These are phyloP conservation scores for Sceloporus tristichus DNA, from an alignment of 2,113 vertebrate genomes.

Conservation along the genomic window DNA sequence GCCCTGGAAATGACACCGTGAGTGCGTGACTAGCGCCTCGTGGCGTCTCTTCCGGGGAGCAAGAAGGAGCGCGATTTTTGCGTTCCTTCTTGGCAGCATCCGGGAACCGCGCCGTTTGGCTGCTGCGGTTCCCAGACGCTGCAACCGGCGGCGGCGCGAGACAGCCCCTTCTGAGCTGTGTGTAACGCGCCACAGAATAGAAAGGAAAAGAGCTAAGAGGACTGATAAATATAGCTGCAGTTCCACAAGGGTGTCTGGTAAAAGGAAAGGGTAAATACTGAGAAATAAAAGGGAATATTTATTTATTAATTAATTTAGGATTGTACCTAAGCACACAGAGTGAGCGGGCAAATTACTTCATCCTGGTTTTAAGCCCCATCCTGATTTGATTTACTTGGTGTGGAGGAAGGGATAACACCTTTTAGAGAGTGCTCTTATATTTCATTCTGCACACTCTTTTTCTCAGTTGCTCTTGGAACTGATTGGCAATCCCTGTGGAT, in stretches of 20 bases:
- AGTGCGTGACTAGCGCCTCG: no score
- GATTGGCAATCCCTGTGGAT: slow-evolving; percentile 37
- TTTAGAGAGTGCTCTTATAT: background rate
- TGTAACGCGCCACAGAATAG: background rate
- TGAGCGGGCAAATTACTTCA: background rate
- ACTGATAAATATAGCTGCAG: slow-evolving; percentile 21
- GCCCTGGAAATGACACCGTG: no score
- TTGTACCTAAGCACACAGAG: background rate
- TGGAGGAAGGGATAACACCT: background rate
- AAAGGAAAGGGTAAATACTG: slow-evolving; percentile 31
- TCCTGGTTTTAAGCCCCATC: slow-evolving; percentile 22
- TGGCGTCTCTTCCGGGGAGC: no score
- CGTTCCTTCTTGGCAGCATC: no score
- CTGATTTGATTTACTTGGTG: slow-evolving; percentile 1
- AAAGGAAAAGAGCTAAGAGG: slow-evolving; percentile 8
- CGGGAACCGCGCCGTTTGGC: no score
- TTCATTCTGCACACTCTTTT: slow-evolving; percentile 17
- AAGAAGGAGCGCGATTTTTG: no score
- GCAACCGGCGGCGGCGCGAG: no score
- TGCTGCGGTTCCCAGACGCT: no score
- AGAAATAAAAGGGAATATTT: slow-evolving; percentile 51
- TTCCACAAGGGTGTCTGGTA: slow-evolving; percentile 29
- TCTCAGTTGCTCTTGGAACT: slow-evolving; percentile 10
- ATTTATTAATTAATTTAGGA: slow-evolving; percentile 52
- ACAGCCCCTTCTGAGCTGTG: no score